Evolutionary conservation across 2,888 invertebrate species (phyloP).

Genomic region (Blomia tropicalis): DNA sequence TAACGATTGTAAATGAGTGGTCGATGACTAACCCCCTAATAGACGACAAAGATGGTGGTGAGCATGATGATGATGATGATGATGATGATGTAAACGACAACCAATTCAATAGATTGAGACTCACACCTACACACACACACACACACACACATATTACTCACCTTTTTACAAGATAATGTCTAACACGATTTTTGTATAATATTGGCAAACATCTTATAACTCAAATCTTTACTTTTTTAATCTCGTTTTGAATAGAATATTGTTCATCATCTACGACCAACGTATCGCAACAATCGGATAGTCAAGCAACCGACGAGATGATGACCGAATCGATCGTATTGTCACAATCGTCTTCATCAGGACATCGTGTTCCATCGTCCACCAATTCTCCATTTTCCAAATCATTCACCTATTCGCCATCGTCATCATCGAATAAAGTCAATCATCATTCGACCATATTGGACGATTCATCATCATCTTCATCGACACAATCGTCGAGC

Average conservation of each 20-base stretch:
- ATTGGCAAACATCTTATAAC: too few relatives aligned
- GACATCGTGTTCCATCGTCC: neutral
- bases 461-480: neutral
- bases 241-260: too few relatives aligned
- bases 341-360: neutral
- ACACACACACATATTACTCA: neutral
- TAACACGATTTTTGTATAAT: neutral
- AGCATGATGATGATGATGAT: too few relatives aligned
- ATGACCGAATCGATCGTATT: conserved; percentile 3
- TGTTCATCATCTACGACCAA: neutral
- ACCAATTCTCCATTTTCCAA: neutral
- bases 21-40: too few relatives aligned
- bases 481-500: neutral
- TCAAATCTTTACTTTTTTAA: too few relatives aligned
- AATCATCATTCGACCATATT: neutral
- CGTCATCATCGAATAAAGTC: neutral
- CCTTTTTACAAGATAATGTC: neutral
- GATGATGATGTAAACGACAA: too few relatives aligned
- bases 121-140: neutral
- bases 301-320: neutral
- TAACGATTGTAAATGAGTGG: too few relatives aligned
- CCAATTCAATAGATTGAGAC: too few relatives aligned
- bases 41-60: too few relatives aligned
- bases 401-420: neutral
- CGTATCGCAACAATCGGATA: neutral